Evolutionary conservation across 2,888 invertebrate genomes (phyloP), one percentile per base, ranked within the genome.

Genomic region (Mechanitis messenoides): DNA sequence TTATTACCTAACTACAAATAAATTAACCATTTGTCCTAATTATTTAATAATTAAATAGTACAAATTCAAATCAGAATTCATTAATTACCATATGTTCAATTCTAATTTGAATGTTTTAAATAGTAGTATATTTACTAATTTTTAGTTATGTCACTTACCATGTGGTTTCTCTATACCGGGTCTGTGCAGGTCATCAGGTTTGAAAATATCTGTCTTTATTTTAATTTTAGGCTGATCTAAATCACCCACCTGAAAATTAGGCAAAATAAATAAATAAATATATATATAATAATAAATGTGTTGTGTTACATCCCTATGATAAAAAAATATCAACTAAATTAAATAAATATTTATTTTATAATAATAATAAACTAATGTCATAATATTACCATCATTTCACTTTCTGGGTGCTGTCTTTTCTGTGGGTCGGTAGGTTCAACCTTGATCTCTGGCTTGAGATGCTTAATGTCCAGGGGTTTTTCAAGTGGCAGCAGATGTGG

Each of bases 181-280:
- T 72, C 87, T 77, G 58, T 80, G 81, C 38, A 88, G 67, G 12
- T 90, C 90, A 45, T 90, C 89, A 0, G 90, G 90, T 70, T 91
- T 90, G 69, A 90, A 91, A 71, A 91, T 89, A 64, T 91, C 91
- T 5, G 91, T 91, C 72, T 91, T 91, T 53, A 91, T 91, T 72
- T 91, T 91, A 67, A 91, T 91, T 74, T 91, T 90, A 1, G 91
- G 91, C 68, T 89, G 89, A 46, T 91, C 91, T 63, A 89, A 65
- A 59, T 88, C 89, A 31, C 84, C 85, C 7, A 80, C 78, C 87
- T 88, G 71, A 1, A 71, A 77, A 31, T 50, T n/a, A 11, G 5
- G 3, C 4, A 50, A 28, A 50, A 50, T 31, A 6, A 20, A n/a
- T 20, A 4, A 47, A n/a, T 47, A 47, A n/a, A 20, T 3, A 6